Evolutionary conservation across 2,113 vertebrate genomes (phyloP).

Genomic region (Manacus vitellinus): DNA sequence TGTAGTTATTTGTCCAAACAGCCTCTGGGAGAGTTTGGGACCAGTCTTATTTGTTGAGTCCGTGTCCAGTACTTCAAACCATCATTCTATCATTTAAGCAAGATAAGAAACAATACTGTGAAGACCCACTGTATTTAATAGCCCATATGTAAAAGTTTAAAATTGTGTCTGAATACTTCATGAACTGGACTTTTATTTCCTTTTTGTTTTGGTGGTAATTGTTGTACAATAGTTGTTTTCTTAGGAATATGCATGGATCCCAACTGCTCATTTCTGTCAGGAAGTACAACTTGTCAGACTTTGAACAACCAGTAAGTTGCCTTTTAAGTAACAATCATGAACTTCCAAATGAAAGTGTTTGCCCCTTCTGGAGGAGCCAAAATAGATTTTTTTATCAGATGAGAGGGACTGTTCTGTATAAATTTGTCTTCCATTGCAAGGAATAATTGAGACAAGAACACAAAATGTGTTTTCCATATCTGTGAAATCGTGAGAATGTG

Average conservation of each 20-base stretch:
- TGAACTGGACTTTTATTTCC: not conserved
- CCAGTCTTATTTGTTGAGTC: not conserved
- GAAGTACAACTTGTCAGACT: not conserved
- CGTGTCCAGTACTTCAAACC: not conserved
- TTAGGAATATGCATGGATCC: not conserved
- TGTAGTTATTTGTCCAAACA: not conserved
- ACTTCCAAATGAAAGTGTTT: not conserved
- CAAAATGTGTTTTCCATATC: conserved; percentile 41
- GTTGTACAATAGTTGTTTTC: not conserved
- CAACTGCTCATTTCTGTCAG: not conserved
- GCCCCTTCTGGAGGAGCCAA: not conserved
- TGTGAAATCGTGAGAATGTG: conserved; percentile 7
- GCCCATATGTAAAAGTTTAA: not conserved
- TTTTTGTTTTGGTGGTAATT: not conserved
- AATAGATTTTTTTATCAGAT: conserved; percentile 4
- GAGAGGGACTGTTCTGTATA: not conserved
- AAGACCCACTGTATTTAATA: not conserved
- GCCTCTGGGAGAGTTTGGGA: not conserved
- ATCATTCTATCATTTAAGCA: not conserved
- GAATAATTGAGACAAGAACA: not conserved
- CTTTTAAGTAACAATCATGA: not conserved
- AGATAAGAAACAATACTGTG: not conserved
- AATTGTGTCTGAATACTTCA: not conserved
- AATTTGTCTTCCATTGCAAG: not conserved
- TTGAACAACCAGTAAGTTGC: not conserved